Evolutionary conservation across 1,140 invertebrate genomes (phyloP).

Genomic region (Heliconius congener): DNA sequence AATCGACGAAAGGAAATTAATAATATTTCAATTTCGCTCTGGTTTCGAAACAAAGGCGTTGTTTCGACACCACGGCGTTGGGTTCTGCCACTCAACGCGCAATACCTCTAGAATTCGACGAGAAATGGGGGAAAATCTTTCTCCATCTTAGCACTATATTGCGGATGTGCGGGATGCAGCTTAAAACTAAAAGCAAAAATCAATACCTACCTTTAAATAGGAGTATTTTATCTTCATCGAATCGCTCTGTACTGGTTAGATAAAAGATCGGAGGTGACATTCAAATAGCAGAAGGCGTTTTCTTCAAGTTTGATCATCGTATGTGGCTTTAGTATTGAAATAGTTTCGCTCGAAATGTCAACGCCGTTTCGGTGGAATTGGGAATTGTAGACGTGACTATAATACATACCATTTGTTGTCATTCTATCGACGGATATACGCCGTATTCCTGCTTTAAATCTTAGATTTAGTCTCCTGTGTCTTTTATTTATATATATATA

Average conservation of each 20-base stretch:
- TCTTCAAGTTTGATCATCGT: conserved; percentile 37
- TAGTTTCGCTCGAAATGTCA: conserved; percentile 42
- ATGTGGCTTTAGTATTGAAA: conserved; percentile 43
- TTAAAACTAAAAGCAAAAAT: no score
- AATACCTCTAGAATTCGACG: no score
- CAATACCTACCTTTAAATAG: background rate
- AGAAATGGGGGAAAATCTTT: no score
- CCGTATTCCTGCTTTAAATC: conserved; percentile 19
- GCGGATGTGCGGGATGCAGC: no score
- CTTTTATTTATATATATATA: background rate
- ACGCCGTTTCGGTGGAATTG: conserved; percentile 41
- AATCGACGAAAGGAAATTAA: no score
- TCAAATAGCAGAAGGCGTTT: conserved; percentile 37
- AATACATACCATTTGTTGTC: conserved; percentile 42
- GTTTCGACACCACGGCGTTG: no score
- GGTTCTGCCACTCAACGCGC: no score
- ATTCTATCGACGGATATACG: conserved; percentile 31
- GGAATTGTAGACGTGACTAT: conserved; percentile 42
- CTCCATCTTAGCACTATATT: no score
- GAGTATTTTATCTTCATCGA: background rate
- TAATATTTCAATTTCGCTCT: no score
- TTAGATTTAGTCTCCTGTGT: background rate
- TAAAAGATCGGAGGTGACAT: conserved; percentile 15
- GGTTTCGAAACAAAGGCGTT: no score
- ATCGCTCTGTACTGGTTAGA: background rate